Conservation (phyloP, 30 jellyfish, hydroid and myxozoan genomes). For the Phacellophora camtschatica region DNA sequence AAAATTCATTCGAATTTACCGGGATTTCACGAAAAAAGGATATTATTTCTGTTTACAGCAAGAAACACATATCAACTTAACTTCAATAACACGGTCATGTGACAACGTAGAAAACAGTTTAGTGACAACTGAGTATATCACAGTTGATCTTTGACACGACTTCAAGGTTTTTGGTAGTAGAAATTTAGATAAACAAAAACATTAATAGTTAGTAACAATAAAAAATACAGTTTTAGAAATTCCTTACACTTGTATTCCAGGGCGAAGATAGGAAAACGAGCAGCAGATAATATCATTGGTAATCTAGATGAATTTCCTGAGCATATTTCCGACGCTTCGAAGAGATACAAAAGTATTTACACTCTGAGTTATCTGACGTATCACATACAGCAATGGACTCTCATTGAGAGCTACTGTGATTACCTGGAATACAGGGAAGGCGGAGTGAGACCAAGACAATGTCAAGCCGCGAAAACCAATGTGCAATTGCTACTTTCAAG, state of each 20-base stretch:
- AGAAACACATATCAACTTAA: no score
- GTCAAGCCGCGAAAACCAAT: constrained; percentile 3
- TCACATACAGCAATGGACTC: not conserved
- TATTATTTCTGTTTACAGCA: no score
- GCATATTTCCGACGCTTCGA: not conserved
- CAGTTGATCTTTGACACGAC: no score
- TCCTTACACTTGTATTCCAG: not conserved
- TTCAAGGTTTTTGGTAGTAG: no score
- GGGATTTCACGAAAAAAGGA: no score
- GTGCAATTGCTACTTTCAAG: not conserved
- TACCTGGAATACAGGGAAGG: constrained; percentile 1
- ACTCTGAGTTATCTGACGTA: constrained; percentile 10
- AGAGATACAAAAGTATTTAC: not conserved
- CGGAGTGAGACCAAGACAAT: constrained; percentile 3
- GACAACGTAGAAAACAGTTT: no score
- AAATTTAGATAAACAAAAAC: no score
- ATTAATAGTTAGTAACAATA: no score
- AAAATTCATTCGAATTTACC: no score
- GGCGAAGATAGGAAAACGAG: constrained; percentile 7
- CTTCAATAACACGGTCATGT: no score
- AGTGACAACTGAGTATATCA: no score
- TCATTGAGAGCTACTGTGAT: not conserved
- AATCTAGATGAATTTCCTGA: not conserved
- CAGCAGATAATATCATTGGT: not conserved
- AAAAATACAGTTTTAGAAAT: no score